Evolutionary conservation across 2,113 vertebrate genomes (phyloP), one percentile per base, ranked within the genome.

Genomic region (Pipra filicauda): DNA sequence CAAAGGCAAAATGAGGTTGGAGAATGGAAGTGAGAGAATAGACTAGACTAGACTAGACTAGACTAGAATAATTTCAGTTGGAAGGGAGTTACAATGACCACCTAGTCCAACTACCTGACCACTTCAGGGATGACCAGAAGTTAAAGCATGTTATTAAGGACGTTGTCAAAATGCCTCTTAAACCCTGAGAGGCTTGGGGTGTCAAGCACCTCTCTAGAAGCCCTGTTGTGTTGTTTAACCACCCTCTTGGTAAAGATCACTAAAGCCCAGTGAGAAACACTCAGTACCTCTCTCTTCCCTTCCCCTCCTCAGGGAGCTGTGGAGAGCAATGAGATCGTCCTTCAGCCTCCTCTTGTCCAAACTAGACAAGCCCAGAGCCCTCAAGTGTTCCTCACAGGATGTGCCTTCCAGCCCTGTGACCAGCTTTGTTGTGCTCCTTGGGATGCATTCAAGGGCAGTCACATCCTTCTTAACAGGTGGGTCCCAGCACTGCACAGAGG

Each of bases 311-410:
- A 48, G n/a, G 48, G 48, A 55, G 14, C 15, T 66, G 16, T 67
- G 12, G 17, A 31, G 59, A 54, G 28, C 52, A 52, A 48, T 1
- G 0, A 13, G 28, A 17, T 31, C 4, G 1, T 3, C 3, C 11
- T 12, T 79, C 44, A 85, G 51, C 8, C 28, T 65, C 20, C 7
- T 78, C 19, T 57, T 30, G 33, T 85, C 20, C 59, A 85, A 78
- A n/a, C 23, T 24, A 72, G 37, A 39, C 11, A 59, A 66, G 11
- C 5, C 17, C 37, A 59, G 14, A 66, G 11, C 15, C 27, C 30
- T 16, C 17, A 41, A 33, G 28, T 18, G 7, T 20, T 59, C 28
- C 21, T 54, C 46, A 66, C 14, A 52, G 28, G 28, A 35, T 14
- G 22, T 18, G 6, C 3, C 23, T 18, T 52, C 30, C 24, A 79